Evolutionary conservation across 2,797 vertebrate genomes (phyloP).

Genomic region (Rhadinocentrus ornatus): DNA sequence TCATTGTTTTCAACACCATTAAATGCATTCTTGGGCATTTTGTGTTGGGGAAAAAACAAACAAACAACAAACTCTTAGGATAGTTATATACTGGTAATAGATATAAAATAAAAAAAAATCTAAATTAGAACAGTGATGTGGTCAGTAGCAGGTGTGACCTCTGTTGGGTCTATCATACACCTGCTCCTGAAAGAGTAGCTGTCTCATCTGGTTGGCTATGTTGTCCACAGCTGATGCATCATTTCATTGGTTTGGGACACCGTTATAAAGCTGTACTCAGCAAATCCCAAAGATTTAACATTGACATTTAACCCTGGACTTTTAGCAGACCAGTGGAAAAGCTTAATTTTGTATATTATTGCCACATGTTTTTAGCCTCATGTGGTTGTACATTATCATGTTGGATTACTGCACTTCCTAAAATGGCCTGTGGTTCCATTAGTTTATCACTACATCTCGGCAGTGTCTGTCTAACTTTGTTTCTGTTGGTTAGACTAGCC

Average conservation of each 20-base stretch:
- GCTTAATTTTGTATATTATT: not conserved
- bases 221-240: slow-evolving; percentile 5
- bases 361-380: not conserved
- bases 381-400: not conserved
- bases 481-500: not conserved
- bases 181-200: not conserved
- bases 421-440: not conserved
- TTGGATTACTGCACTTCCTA: not conserved
- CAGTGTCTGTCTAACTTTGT: not conserved
- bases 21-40: no score
- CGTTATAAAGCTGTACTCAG: not conserved
- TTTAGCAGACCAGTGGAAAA: not conserved
- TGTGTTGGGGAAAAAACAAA: not conserved
- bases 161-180: not conserved
- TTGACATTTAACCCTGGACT: not conserved
- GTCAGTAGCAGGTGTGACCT: not conserved
- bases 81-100: not conserved
- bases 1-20: not conserved
- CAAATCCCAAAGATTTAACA: not conserved
- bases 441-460: not conserved
- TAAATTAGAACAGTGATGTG: not conserved
- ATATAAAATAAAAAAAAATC: not conserved
- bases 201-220: not conserved
- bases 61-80: not conserved
- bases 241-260: slow-evolving; percentile 6